phyloP scores from a whole-genome alignment of 2,113 vertebrate species.

The Chaenocephalus aceratus region DNA sequence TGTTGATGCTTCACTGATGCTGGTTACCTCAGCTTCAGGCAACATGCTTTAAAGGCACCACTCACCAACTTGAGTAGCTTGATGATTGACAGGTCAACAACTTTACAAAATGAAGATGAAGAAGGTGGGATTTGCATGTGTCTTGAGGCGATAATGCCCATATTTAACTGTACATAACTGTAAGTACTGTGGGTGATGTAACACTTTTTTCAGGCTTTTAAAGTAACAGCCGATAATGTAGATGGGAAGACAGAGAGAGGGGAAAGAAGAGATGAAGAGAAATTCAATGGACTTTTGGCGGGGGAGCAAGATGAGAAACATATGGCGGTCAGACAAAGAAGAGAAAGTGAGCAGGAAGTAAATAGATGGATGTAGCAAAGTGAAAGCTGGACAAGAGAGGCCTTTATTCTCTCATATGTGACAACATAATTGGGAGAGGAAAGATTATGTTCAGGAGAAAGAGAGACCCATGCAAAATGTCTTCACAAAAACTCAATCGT shows the following conservation, averaged over 20 bases:
- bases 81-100: background rate
- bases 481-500: background rate
- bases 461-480: background rate
- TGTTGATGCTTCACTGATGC: constrained; percentile 13
- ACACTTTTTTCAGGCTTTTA: background rate
- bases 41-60: constrained; percentile 15
- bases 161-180: background rate
- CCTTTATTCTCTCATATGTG: constrained; percentile 50
- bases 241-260: constrained; percentile 32
- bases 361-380: background rate
- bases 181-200: background rate
- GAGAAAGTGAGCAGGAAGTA: background rate
- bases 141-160: background rate
- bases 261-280: constrained; percentile 54
- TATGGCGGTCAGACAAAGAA: constrained; percentile 14
- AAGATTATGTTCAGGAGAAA: constrained; percentile 14
- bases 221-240: background rate
- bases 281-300: constrained; percentile 52
- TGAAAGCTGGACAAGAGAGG: constrained; percentile 33
- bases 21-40: constrained; percentile 12
- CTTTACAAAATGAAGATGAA: background rate
- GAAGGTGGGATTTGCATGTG: background rate
- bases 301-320: constrained; percentile 36
- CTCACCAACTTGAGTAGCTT: constrained; percentile 7
- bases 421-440: constrained; percentile 28